Base-by-base conservation (phyloP, 2,888 invertebrate genomes). In the Graphium colonna region DNA sequence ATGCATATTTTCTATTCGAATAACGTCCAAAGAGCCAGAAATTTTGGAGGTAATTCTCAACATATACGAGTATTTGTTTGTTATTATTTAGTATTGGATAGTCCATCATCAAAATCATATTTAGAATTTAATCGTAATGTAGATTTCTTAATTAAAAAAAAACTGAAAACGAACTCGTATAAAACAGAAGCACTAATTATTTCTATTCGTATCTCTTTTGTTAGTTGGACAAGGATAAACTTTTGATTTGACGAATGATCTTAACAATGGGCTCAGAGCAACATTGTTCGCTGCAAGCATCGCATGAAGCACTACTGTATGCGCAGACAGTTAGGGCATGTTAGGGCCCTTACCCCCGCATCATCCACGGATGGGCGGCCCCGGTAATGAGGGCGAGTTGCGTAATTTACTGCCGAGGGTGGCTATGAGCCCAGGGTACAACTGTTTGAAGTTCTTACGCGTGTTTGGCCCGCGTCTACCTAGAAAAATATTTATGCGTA, bases 391-490 rank as follows among this genome's bases (percentile, higher is more conserved):
- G 87, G 85, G 85, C 69, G 79, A 82, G 73, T 72, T 81, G 74
- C 75, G 82, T 79, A 83, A 82, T 81, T 82, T 78, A 82, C 79
- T 73, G 72, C 67, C 65, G 59, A 68, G 71, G 73, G 77, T 63
- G 70, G 69, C 68, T 76, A 70, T 69, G 75, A 77, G 72, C 77
- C 64, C 69, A 64, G 65, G 74, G 74, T 77, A 77, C 79, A 80
- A 77, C 77, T 82, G 82, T 87, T 88, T 87, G 88, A 88, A 86
- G 80, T 83, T 78, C 75, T 83, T 75, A 82, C 84, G 82, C 82
- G 64, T 77, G 71, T 78, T 79, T 80, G 75, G 65, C 70, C 63
- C 67, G 68, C 63, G 63, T 72, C 67, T 59, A 66, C 60, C 54
- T 57, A 57, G 52, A 40, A 57, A 56, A 51, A 54, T 46, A 42